A percentile compares a stretch with the other conserved stretches of the same genome.
Conservation (phyloP, 2,888 invertebrate species). For the Nephrotoma appendiculata region DNA sequence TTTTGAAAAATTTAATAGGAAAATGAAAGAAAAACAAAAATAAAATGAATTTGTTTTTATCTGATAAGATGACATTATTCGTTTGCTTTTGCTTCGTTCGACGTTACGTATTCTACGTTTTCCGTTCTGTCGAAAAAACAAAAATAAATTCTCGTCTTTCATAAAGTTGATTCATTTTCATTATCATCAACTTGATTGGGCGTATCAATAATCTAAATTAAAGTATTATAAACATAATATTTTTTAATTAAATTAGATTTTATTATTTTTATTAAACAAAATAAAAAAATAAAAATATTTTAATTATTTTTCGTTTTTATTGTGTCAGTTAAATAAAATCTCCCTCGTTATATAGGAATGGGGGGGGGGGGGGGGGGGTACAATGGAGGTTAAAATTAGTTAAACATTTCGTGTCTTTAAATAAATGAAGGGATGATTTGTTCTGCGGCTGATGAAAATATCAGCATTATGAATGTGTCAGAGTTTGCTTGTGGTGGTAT, state of each 20-base stretch:
- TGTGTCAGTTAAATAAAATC: background rate
- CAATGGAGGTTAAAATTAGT: no score
- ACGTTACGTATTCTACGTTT: background rate
- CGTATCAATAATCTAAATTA: background rate
- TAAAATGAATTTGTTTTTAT: background rate
- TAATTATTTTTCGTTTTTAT: background rate
- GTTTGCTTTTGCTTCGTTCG: background rate
- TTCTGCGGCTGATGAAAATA: background rate
- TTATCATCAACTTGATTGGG: background rate
- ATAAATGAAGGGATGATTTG: background rate
- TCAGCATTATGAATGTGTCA: background rate
- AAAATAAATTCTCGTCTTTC: background rate
- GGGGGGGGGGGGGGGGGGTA: no score
- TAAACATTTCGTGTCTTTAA: background rate
- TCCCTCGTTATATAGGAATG: background rate
- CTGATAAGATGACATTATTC: background rate
- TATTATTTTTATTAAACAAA: background rate
- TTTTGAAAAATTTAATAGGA: background rate
- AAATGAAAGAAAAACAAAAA: background rate
- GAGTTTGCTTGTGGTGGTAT: background rate
- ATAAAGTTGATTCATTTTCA: no score
- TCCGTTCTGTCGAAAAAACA: background rate
- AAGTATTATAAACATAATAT: background rate
- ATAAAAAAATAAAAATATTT: background rate
- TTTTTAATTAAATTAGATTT: background rate